Conservation (phyloP, 2,113 vertebrate species). For the Festucalex cinctus region DNA sequence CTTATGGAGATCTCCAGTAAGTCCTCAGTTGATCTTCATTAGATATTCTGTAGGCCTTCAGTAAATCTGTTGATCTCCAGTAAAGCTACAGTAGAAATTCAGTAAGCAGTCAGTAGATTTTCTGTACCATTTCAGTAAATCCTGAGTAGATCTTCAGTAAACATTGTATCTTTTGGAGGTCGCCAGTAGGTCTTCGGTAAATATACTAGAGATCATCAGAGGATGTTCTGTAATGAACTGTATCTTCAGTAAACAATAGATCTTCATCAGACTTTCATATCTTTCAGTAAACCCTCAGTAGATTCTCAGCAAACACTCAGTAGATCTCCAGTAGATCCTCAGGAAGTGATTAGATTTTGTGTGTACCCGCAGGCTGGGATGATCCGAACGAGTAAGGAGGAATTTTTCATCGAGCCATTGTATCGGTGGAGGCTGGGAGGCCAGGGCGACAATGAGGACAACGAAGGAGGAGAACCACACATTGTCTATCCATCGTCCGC, state of each 20-base stretch:
- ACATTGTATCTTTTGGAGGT: not conserved
- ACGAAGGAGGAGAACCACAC: conserved; percentile 28
- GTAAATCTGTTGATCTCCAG: not conserved
- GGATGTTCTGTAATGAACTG: no score
- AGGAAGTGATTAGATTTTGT: not conserved
- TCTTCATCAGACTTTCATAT: not conserved
- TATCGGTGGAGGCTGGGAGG: conserved; percentile 7
- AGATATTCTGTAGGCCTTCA: not conserved
- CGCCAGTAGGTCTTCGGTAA: not conserved
- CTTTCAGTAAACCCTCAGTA: not conserved
- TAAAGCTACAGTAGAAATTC: not conserved
- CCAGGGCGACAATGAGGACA: not conserved
- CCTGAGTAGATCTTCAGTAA: not conserved
- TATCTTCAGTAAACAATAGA: not conserved
- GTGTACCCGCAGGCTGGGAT: conserved; percentile 48
- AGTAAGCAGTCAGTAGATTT: not conserved
- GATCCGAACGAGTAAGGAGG: conserved; percentile 34
- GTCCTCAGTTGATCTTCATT: not conserved
- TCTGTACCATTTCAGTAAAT: not conserved
- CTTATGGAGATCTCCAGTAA: not conserved
- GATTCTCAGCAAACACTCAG: not conserved
- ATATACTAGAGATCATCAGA: not conserved
- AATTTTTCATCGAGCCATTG: conserved; percentile 57
- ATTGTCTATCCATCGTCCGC: conserved; percentile 53
- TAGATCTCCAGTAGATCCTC: not conserved